Base-by-base conservation (phyloP, 2,797 vertebrate species). In the Poecilia picta region DNA sequence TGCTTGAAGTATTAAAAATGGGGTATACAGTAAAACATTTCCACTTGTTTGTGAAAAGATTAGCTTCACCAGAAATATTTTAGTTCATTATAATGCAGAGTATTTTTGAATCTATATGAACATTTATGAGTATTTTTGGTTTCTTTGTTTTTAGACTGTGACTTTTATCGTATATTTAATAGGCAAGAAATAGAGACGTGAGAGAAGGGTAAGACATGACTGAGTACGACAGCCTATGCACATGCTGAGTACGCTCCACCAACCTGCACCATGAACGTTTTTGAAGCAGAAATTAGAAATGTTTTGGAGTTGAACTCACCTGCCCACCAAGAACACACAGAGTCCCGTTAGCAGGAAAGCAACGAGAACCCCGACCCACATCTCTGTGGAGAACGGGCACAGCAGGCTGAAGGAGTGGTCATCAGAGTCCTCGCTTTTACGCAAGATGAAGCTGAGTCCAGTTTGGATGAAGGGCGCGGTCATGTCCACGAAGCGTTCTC, bases 381-480 rank as follows among this genome's bases (percentile, higher is more conserved):
- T 96, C 83, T 97, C 94, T 3, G 93, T 95, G 81, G 97, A 96
- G 93, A 98, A 97, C 5, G 97, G 97, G 0, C 93, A 89, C 81
- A 98, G 90, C 84, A 98, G 96, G 81, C 96, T 94, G 88, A 97
- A 95, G 66, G 94, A 76, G 0, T 93, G 94, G 0, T 95, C 92
- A 2, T 95, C 93, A 0, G 91, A 83, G 15, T 66, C 66, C 0
- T 78, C 16, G 51, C 96, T 96, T 73, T 94, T 97, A 23, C 85
- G 92, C 45, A 97, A 77, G 82, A 98, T 39, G 92, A 98, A 98
- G 49, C 97, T 92, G 0, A 98, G 91, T 0, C 97, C 97, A 0
- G 96, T 98, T 78, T 97, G 96, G 92, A 98, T 95, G 93, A 98
- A 98, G 0, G 97, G 97, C 0, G 96, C 96, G 81, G 95, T 97